Percentiles rank a stretch among this genome's conserved stretches.
phyloP scores from a whole-genome alignment of 1,140 invertebrate species.

The Lepidostoma basale region DNA sequence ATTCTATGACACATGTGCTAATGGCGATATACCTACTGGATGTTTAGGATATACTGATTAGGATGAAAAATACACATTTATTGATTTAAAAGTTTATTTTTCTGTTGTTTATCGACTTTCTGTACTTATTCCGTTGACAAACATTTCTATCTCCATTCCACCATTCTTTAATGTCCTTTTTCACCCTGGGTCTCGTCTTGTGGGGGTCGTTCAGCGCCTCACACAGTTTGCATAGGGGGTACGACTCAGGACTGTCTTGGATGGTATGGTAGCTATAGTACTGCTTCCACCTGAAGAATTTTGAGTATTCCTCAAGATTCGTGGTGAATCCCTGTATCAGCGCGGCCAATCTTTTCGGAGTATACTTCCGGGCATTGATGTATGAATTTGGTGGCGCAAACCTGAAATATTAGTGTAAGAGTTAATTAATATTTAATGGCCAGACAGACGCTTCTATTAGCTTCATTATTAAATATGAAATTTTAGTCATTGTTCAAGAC shows the following conservation, averaged over 20 bases:
- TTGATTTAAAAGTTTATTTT: no score
- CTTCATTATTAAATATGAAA: no score
- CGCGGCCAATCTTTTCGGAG: slow-evolving; percentile 27
- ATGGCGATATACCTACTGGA: no score
- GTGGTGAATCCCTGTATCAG: slow-evolving; percentile 48
- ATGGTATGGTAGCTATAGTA: slow-evolving; percentile 44
- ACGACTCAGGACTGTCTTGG: slow-evolving; percentile 17
- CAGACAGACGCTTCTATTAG: no score
- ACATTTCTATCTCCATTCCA: slow-evolving; percentile 24
- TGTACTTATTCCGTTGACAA: no score
- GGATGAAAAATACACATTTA: no score
- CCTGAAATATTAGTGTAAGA: no score
- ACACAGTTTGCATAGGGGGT: slow-evolving; percentile 49
- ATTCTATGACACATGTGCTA: no score
- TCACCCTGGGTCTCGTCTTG: not conserved
- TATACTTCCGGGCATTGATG: slow-evolving; percentile 19
- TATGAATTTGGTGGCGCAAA: slow-evolving; percentile 24
- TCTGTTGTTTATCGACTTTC: no score
- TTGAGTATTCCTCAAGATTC: slow-evolving; percentile 48
- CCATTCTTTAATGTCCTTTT: slow-evolving; percentile 12
- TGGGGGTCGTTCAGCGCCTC: slow-evolving; percentile 40
- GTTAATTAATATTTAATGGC: no score
- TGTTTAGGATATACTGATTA: no score
- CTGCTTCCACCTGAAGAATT: slow-evolving; percentile 50
- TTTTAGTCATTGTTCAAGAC: no score